A percentile compares a stretch with the other conserved stretches of the same genome.
phyloP scores from a whole-genome alignment of 1,140 invertebrate genomes.

The Drosophila pandora region DNA sequence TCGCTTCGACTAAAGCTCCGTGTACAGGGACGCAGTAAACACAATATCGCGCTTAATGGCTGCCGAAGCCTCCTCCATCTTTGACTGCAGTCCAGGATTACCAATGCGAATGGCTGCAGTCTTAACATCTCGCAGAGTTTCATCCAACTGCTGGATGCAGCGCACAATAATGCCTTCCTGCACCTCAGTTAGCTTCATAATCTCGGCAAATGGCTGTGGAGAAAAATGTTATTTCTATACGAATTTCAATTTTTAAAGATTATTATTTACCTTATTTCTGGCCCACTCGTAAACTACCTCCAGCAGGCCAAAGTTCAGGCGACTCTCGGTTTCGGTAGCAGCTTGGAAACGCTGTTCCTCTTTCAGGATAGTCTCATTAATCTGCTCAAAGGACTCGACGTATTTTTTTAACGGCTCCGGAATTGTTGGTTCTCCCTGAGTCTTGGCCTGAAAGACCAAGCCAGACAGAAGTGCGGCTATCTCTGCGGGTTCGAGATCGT shows the following conservation, averaged over 20 bases:
- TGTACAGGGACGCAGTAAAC: slow-evolving; percentile 98
- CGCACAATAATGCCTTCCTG: slow-evolving; percentile 99
- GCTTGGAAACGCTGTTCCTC: slow-evolving; percentile 70
- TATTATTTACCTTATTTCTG: slow-evolving; percentile 88
- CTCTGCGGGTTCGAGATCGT: slow-evolving; percentile 92
- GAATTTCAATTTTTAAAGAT: background rate
- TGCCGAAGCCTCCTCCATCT: slow-evolving; percentile 97
- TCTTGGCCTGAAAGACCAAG: slow-evolving; percentile 95
- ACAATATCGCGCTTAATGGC: slow-evolving; percentile 99
- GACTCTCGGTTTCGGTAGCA: slow-evolving; percentile 70
- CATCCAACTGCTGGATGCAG: slow-evolving; percentile 98
- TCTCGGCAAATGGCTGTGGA: slow-evolving; percentile 92
- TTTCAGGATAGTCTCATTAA: slow-evolving; percentile 71
- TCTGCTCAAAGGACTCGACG: slow-evolving; percentile 73
- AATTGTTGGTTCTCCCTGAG: slow-evolving; percentile 84
- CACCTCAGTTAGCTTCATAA: slow-evolving; percentile 96
- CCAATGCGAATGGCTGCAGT: slow-evolving; percentile 97
- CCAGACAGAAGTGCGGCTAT: slow-evolving; percentile 96
- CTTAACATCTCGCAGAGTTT: slow-evolving; percentile 95
- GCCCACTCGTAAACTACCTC: slow-evolving; percentile 99
- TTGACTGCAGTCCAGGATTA: slow-evolving; percentile 94
- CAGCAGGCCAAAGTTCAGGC: slow-evolving; percentile 95
- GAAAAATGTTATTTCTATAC: background rate
- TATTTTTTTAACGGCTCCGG: slow-evolving; percentile 85
- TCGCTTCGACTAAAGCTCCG: slow-evolving; percentile 81